Base-by-base conservation (phyloP, 2,888 invertebrate species). In the Lasioglossum figueresi region DNA sequence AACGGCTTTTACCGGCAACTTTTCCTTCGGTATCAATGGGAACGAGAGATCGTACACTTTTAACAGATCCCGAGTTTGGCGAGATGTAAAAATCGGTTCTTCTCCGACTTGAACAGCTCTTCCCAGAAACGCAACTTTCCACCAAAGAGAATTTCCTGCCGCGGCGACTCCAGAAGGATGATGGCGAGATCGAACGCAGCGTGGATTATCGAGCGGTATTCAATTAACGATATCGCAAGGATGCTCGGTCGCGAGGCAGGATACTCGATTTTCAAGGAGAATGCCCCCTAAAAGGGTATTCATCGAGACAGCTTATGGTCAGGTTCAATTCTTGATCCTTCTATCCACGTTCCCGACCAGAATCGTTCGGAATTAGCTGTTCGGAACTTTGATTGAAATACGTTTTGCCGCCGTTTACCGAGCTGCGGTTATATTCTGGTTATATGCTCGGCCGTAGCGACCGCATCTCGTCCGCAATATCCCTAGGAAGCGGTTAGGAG, bases 361-460 rank as follows among this genome's bases (percentile, higher is more conserved):
- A 80, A 79, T 84, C 85, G 76, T 84, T 84, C 56, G 84, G 89
- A 92, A 91, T 91, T 91, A 91, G 90, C 90, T 82, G 88, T 88
- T 87, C 84, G 92, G 88, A 93, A 93, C 91, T 93, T 93, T 93
- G 93, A 93, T 93, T 93, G 93, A 93, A 93, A 93, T 93, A 93
- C 92, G 92, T 93, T 93, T 93, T 91, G 90, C 91, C 90, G 89
- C 89, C 93, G 93, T 93, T 93, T 92, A 91, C 92, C 82, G 74
- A 81, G 88, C 88, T 88, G 86, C 90, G 90, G 91, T 90, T 88
- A 88, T 92, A 91, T 91, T 87, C 90, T 63, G 84, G 80, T 83
- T 84, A 83, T 84, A 72, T 75, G 84, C 78, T 37, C 86, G 86
- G 79, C 88, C 90, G 89, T 91, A 88, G 90, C 87, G 87, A 88